Base-by-base conservation (phyloP, 2,113 vertebrate genomes). In the Chloropsis cyanopogon region DNA sequence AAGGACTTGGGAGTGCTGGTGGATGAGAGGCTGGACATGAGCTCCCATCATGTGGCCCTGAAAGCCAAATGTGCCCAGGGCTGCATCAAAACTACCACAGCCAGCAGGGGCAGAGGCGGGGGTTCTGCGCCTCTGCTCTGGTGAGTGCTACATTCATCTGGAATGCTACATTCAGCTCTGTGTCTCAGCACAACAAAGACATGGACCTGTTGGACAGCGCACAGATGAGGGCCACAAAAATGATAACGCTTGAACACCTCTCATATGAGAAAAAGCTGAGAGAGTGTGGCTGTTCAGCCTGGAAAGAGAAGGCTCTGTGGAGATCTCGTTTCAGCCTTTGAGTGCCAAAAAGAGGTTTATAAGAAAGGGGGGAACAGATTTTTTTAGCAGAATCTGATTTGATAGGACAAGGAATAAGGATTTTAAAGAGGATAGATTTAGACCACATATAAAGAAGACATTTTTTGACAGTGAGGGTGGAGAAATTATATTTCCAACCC, bases 21-120 rank as follows among this genome's bases (percentile, higher is more conserved):
- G 5, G 23, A 7, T n/a, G 47, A 56, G 56, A 47, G 31, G 19
- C 6, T 61, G 61, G 41, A 42, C 22, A 37, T 5, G 15, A 73
- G 23, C 7, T 31, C 11, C 7, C 31, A 26, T 12, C 2, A 0
- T 33, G 31, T 54, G 25, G 18, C 26, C 26, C 41, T 4, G 1
- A 81, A 56, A 75, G 15, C 10, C 19, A 50, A n/a, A 4, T 4
- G 0, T n/a, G 15, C 18, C 25, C 19, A 42, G 41, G 35, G 31
- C 19, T 86, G 22, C 20, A 61, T 28, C 47, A 14, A 68, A 75
- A 61, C 5, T 26, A 42, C 2, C 2, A 3, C 2, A 12, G 11
- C 4, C 47, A 75, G 47, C 11, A 21, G 10, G n/a, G 33, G 11
- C 19, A 24, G 68, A 18, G 26, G 8, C 75, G 19, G 18, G 28